Base-by-base conservation (phyloP, 2,797 vertebrate genomes). In the Typhlichthys subterraneus region DNA sequence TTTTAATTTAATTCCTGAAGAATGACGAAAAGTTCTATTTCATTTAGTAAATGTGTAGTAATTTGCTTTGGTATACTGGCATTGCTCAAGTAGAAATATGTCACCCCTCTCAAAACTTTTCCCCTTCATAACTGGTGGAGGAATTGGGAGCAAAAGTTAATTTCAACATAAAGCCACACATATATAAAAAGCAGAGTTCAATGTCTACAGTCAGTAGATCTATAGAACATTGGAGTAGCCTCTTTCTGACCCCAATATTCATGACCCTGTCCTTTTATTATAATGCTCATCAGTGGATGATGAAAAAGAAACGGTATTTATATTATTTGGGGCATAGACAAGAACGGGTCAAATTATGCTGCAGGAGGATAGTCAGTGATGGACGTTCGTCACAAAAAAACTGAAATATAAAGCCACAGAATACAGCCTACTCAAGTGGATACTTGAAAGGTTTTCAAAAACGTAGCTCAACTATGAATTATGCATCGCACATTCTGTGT, bases 161-260 rank as follows among this genome's bases (percentile, higher is more conserved):
- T 56, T 65, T 59, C 2, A 71, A 51, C 13, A 64, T 12, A 51
- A 53, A 9, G 72, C 1, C 6, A 62, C 33, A 8, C 71, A 45
- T 57, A 53, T 15, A 55, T 63, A 15, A 67, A 55, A 68, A 59
- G 14, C 45, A 67, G 23, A 64, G 59, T 57, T 56, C 50, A 53
- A 12, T 33, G 52, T 48, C 19, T 72, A 38, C 46, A 45, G 33
- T 58, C 55, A 45, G 5, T 17, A 33, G 12, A 50, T 60, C 55
- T 48, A 7, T 17, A 33, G 12, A 50, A 12, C 1, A 42, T 51
- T 49, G 57, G 45, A 17, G 45, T 55, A 38, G 46, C 50, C 66
- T 67, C 60, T 69, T 10, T 61, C n/a, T 72, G 73, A 85, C 76
- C 67, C 45, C 54, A 38, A 33, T 12, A 47, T 58, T 63, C 23